Evolutionary conservation across 2,888 invertebrate species (phyloP).

Genomic region (Orchesella flavescens): DNA sequence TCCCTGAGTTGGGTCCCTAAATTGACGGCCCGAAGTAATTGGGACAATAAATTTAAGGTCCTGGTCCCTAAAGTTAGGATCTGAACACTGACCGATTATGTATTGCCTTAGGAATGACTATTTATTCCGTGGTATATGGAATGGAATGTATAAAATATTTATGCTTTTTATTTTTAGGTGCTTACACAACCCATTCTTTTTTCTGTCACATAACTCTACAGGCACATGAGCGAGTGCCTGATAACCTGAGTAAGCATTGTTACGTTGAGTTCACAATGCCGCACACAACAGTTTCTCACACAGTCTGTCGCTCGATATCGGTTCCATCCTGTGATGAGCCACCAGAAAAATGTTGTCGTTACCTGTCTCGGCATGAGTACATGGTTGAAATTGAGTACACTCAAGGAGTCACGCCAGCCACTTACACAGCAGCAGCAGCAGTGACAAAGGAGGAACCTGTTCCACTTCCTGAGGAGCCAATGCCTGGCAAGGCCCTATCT

Average conservation of each 20-base stretch:
- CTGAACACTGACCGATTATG: no score
- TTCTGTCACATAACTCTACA: constrained; percentile 95
- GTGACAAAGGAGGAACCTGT: constrained; percentile 58
- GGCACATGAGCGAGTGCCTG: constrained; percentile 97
- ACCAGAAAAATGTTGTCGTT: constrained; percentile 84
- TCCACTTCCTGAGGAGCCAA: constrained; percentile 44
- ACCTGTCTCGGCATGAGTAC: constrained; percentile 79
- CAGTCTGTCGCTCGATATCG: constrained; percentile 94
- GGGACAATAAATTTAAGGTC: no score
- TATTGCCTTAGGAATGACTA: no score
- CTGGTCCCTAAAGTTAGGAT: no score
- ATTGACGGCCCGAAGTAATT: no score
- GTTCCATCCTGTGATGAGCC: constrained; percentile 87
- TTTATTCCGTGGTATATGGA: no score
- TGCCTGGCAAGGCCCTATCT: constrained; percentile 64
- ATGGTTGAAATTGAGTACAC: constrained; percentile 87
- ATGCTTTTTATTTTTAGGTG: constrained; percentile 86
- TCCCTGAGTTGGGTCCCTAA: no score
- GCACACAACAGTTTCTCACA: constrained; percentile 93
- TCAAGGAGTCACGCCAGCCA: constrained; percentile 68
- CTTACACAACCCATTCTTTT: constrained; percentile 97
- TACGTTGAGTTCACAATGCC: constrained; percentile 99
- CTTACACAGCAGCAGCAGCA: constrained; percentile 69
- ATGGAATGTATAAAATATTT: no score
- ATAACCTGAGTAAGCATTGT: constrained; percentile 89